These are phyloP conservation scores for Lepidocyrtinus sp. DNA, from an alignment of 2,888 invertebrate species.

Conservation along the genomic window DNA sequence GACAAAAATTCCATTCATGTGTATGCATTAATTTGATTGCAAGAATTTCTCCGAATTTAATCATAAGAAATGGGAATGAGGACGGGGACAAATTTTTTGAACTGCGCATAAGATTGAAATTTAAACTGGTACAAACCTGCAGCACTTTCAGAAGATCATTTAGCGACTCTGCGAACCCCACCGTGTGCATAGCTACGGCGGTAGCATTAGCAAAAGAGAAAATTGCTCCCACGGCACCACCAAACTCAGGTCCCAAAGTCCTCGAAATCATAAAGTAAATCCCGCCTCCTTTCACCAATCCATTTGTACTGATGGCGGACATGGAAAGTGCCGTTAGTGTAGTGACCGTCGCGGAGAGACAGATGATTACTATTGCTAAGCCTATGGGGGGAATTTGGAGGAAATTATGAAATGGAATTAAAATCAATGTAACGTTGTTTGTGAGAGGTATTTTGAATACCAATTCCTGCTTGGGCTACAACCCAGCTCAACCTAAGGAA, in stretches of 20 bases:
- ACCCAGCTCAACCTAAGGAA: constrained; percentile 78
- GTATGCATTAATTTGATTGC: no score
- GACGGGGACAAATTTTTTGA: no score
- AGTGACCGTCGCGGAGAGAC: constrained; percentile 69
- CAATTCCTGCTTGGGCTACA: constrained; percentile 75
- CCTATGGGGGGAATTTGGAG: constrained; percentile 46
- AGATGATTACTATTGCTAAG: constrained; percentile 69
- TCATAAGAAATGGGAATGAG: no score
- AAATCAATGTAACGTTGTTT: no score
- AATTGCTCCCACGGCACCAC: constrained; percentile 78
- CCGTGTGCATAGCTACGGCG: constrained; percentile 77
- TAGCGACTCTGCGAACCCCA: constrained; percentile 78
- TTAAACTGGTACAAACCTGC: no score
- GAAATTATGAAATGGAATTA: neutral
- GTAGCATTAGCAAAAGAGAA: constrained; percentile 79
- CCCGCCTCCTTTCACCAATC: constrained; percentile 68
- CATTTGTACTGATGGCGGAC: constrained; percentile 66
- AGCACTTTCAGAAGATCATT: constrained; percentile 74
- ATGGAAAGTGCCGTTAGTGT: constrained; percentile 68
- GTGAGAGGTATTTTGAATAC: constrained; percentile 22
- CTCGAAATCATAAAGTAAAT: constrained; percentile 70
- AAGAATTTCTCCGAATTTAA: no score
- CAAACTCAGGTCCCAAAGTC: constrained; percentile 72
- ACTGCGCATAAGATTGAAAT: neutral
- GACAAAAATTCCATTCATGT: no score